Evolutionary conservation across 2,797 vertebrate species (phyloP).

Genomic region (Notolepis coatsorum): DNA sequence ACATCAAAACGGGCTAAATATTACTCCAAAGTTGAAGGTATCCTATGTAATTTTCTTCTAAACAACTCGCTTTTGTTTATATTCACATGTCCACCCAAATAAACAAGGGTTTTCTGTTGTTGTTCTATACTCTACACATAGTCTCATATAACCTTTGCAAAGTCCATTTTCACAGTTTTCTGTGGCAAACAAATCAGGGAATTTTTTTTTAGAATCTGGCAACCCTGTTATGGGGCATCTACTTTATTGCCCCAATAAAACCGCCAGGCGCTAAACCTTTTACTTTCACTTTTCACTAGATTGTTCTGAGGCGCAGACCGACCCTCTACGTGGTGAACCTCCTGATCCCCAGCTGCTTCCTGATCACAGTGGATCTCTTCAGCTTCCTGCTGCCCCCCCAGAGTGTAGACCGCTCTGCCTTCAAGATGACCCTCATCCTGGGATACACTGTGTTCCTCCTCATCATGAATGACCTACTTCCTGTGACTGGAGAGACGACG

Average conservation of each 20-base stretch:
- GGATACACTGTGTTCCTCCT: constrained; percentile 84
- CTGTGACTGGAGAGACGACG: constrained; percentile 67
- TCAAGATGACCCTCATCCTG: constrained; percentile 84
- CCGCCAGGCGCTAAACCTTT: no score
- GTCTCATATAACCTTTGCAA: no score
- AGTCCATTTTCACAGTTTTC: no score
- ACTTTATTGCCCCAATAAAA: no score
- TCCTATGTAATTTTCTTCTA: no score
- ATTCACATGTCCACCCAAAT: no score
- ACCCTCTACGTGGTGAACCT: constrained; percentile 74
- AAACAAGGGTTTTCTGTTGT: no score
- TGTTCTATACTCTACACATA: no score
- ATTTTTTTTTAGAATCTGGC: no score
- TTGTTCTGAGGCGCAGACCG: constrained; percentile 59
- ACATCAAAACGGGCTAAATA: constrained; percentile 48
- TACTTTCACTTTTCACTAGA: constrained; percentile 45
- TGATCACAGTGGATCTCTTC: constrained; percentile 79
- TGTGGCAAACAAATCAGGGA: no score
- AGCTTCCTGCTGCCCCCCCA: constrained; percentile 80
- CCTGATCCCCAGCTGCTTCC: constrained; percentile 80
- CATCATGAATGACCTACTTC: constrained; percentile 80
- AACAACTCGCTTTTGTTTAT: no score
- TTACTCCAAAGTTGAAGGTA: no score
- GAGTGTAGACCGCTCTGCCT: constrained; percentile 62
- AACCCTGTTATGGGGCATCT: not conserved